A percentile compares a stretch with the other conserved stretches of the same genome.
Conservation (phyloP, 2,797 vertebrate species). For the Ceryle rudis region DNA sequence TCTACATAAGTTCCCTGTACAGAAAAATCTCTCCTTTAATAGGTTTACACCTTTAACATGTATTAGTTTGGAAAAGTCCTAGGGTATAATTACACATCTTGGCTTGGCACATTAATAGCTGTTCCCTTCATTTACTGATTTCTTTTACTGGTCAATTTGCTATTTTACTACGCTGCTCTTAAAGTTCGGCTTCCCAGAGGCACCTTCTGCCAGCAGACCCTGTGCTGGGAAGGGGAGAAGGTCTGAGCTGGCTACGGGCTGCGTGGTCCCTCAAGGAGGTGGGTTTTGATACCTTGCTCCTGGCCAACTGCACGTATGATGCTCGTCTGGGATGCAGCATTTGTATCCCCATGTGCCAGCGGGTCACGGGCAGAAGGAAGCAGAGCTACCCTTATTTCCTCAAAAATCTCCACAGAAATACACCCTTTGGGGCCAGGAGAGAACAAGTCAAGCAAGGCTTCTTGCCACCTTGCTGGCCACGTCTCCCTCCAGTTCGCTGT, state of each 20-base stretch:
- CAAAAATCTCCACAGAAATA: not conserved
- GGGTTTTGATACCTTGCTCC: not conserved
- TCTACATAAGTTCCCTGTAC: conserved; percentile 64
- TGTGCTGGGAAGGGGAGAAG: not conserved
- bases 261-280: not conserved
- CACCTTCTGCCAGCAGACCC: not conserved
- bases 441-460: not conserved
- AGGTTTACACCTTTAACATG: conserved; percentile 72
- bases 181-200: conserved; percentile 4
- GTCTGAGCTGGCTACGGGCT: not conserved
- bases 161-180: conserved; percentile 45
- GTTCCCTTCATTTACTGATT: conserved; percentile 72
- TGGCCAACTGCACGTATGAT: rapidly evolving
- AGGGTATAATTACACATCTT: conserved; percentile 67
- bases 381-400: not conserved
- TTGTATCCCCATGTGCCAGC: not conserved
- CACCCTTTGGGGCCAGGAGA: not conserved
- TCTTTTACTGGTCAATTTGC: conserved; percentile 70
- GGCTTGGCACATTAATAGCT: conserved; percentile 71
- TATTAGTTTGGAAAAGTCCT: conserved; percentile 72
- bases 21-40: conserved; percentile 74
- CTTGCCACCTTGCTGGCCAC: not conserved
- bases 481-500: not conserved
- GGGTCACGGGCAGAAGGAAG: not conserved
- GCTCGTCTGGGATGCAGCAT: not conserved